These are phyloP conservation scores for Intellagama lesueurii DNA, from an alignment of 2,797 vertebrate genomes.

Conservation along the genomic window DNA sequence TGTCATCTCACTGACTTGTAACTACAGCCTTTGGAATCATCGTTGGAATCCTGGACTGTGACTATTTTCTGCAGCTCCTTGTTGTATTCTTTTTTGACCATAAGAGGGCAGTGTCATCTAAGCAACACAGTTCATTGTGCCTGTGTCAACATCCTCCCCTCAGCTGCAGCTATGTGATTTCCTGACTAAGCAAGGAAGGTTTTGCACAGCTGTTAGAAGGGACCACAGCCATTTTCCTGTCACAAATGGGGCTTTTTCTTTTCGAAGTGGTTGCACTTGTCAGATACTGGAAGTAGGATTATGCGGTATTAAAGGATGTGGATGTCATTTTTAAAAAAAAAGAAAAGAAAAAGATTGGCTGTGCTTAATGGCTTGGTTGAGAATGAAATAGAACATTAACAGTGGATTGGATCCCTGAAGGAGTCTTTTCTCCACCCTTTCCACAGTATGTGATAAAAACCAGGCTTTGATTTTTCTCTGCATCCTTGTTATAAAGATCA, in stretches of 20 bases:
- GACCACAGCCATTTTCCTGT: background rate
- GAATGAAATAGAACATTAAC: constrained; percentile 64
- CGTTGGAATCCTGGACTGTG: background rate
- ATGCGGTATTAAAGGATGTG: constrained; percentile 39
- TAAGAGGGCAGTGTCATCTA: constrained; percentile 68
- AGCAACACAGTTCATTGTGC: background rate
- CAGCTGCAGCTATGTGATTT: background rate
- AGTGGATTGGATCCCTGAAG: constrained; percentile 1
- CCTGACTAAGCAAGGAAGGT: constrained; percentile 12
- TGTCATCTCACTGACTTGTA: background rate
- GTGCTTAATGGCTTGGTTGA: constrained; percentile 27
- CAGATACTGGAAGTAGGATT: constrained; percentile 29
- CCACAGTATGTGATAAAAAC: constrained; percentile 57
- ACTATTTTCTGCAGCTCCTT: background rate
- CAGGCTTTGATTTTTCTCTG: constrained; percentile 32
- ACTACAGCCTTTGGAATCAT: background rate
- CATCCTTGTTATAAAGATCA: constrained; percentile 59
- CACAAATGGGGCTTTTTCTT: background rate
- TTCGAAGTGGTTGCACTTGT: constrained; percentile 12
- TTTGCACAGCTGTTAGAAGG: constrained; percentile 17
- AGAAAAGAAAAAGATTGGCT: constrained; percentile 30
- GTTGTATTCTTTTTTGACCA: constrained; percentile 60
- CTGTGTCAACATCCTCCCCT: background rate
- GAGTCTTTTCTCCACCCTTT: constrained; percentile 13
- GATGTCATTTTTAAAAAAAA: constrained; percentile 27